Percentiles rank a stretch among this genome's conserved stretches.
Conservation (phyloP, 2,888 invertebrate genomes). For the Ametastegia equiseti region DNA sequence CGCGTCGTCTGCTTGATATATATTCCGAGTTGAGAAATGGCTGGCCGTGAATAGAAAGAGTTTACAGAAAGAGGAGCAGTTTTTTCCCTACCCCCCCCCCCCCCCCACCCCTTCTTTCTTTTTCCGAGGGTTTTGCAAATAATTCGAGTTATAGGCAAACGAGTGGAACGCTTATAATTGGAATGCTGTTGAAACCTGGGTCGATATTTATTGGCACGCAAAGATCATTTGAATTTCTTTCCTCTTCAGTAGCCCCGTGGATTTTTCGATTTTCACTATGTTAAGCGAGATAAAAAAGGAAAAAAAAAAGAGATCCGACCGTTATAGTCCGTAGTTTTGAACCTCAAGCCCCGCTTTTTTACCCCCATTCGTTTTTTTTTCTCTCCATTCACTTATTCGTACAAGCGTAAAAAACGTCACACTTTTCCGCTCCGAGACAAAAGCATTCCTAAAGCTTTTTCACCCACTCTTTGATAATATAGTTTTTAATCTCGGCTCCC, state of each 20-base stretch:
- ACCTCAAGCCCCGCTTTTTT: background rate
- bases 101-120: background rate
- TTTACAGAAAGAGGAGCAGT: background rate
- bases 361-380: background rate
- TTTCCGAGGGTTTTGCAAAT: background rate
- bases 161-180: background rate
- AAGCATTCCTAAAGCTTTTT: conserved; percentile 39
- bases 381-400: background rate
- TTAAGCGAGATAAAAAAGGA: background rate
- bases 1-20: background rate
- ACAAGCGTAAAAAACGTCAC: background rate
- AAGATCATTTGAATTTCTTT: conserved; percentile 12
- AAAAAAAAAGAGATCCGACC: background rate
- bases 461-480: conserved; percentile 38
- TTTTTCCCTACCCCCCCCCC: no score
- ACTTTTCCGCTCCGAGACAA: conserved; percentile 25
- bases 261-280: conserved; percentile 8
- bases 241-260: background rate
- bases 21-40: conserved; percentile 17
- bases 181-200: background rate
- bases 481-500: conserved; percentile 35
- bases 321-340: conserved; percentile 5
- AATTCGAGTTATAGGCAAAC: background rate
- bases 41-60: conserved; percentile 8
- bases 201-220: conserved; percentile 7